Evolutionary conservation across 2,888 invertebrate genomes (phyloP).

Genomic region (Ceramica pisi): DNA sequence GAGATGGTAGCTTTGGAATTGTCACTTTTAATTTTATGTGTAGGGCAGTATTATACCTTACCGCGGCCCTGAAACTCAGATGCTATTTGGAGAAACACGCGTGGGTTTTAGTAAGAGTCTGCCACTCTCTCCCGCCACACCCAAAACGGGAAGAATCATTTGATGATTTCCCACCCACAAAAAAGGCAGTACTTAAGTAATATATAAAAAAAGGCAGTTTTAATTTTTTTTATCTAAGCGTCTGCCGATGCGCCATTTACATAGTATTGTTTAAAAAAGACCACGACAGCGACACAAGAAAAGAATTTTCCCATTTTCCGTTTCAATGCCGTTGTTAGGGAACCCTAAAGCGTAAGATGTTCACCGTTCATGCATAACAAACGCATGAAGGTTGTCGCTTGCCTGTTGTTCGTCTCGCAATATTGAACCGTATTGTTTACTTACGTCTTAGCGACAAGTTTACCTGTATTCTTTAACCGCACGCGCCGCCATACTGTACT

Average conservation of each 20-base stretch:
- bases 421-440: conserved; percentile 60
- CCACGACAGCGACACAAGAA: neutral
- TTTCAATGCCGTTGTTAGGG: conserved; percentile 17
- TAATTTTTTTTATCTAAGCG: too few species aligned
- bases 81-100: too few species aligned
- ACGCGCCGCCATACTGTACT: conserved; percentile 15
- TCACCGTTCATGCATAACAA: conserved; percentile 41
- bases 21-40: neutral
- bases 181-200: neutral
- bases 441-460: conserved; percentile 48
- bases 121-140: too few species aligned
- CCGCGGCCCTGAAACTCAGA: too few species aligned
- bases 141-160: too few species aligned
- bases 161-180: too few species aligned
- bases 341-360: conserved; percentile 35
- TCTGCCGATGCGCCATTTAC: too few species aligned
- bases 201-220: neutral
- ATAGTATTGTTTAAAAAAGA: too few species aligned
- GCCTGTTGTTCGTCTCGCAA: conserved; percentile 40
- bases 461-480: conserved; percentile 43
- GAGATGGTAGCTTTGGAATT: conserved; percentile 11
- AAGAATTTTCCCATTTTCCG: neutral
- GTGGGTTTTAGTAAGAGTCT: too few species aligned
- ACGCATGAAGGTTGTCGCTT: conserved; percentile 57
- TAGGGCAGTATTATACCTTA: neutral